Evolutionary conservation across 2,113 vertebrate species (phyloP).

Genomic region (Nothobranchius furzeri): DNA sequence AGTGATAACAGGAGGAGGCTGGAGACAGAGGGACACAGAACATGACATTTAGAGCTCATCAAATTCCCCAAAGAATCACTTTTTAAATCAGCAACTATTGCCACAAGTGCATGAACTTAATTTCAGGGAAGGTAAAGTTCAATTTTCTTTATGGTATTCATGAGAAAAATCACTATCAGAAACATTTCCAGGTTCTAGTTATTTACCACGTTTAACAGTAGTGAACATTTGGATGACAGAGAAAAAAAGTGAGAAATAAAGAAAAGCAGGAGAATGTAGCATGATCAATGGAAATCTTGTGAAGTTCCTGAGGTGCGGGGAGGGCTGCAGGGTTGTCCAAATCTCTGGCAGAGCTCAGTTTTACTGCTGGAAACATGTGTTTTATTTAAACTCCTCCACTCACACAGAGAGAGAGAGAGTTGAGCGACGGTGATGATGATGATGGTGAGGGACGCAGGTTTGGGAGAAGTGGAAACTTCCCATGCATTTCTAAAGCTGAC

Average conservation of each 20-base stretch:
- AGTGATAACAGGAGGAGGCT: too few species aligned
- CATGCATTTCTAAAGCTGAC: constrained; percentile 57
- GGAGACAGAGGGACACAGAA: too few species aligned
- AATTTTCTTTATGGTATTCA: background rate
- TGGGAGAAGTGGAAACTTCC: constrained; percentile 67
- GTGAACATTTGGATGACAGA: constrained; percentile 11
- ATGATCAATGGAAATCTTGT: constrained; percentile 72
- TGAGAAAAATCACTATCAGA: background rate
- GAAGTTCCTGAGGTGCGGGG: constrained; percentile 52
- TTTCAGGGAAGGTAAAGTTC: background rate
- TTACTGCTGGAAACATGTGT: constrained; percentile 64
- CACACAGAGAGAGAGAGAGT: constrained; percentile 24
- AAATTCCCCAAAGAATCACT: constrained; percentile 4
- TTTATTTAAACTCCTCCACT: constrained; percentile 54
- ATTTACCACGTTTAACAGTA: constrained; percentile 11
- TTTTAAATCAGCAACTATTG: constrained; percentile 54
- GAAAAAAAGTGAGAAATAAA: constrained; percentile 40
- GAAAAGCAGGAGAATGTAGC: constrained; percentile 63
- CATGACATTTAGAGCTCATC: too few species aligned
- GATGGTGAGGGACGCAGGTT: constrained; percentile 33
- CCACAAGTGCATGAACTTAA: constrained; percentile 49
- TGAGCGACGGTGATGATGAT: constrained; percentile 22
- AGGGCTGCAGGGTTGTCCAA: constrained; percentile 49
- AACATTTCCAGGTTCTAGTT: constrained; percentile 1
- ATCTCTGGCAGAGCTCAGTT: constrained; percentile 72